phyloP scores from a whole-genome alignment of 2,113 vertebrate genomes.

The Anhinga anhinga region DNA sequence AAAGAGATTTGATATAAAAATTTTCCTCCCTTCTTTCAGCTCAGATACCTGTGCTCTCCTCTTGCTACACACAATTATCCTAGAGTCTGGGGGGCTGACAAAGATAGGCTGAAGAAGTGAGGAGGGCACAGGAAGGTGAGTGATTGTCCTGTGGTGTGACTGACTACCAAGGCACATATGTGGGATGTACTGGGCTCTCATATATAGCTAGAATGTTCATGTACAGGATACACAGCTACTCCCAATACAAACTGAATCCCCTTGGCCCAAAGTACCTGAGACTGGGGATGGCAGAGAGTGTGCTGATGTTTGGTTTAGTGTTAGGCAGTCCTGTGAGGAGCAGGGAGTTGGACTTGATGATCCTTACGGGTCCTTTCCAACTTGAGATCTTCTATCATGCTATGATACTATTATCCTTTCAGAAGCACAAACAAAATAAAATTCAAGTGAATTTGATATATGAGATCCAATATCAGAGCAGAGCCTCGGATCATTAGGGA shows the following conservation, averaged over 20 bases:
- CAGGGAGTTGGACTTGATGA: too few species aligned
- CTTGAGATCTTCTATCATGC: too few species aligned
- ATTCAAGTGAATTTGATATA: background rate
- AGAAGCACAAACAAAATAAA: background rate
- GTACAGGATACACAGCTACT: background rate
- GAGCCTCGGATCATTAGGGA: background rate
- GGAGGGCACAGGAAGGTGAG: background rate
- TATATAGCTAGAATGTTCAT: background rate
- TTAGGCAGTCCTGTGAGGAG: too few species aligned
- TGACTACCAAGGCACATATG: background rate
- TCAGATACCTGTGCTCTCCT: background rate
- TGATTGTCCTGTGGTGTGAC: background rate
- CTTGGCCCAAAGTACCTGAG: too few species aligned
- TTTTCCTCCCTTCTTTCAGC: background rate
- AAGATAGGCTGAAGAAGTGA: background rate
- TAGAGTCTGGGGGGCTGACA: background rate
- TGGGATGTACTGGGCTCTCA: background rate
- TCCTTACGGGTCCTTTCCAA: too few species aligned
- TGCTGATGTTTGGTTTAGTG: too few species aligned
- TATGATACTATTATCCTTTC: background rate
- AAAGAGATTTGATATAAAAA: background rate
- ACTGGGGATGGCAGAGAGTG: too few species aligned
- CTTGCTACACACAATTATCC: background rate
- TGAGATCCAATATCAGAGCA: background rate
- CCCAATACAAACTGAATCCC: too few species aligned